phyloP scores from a whole-genome alignment of 1,140 invertebrate species.

The Caerostris extrusa region DNA sequence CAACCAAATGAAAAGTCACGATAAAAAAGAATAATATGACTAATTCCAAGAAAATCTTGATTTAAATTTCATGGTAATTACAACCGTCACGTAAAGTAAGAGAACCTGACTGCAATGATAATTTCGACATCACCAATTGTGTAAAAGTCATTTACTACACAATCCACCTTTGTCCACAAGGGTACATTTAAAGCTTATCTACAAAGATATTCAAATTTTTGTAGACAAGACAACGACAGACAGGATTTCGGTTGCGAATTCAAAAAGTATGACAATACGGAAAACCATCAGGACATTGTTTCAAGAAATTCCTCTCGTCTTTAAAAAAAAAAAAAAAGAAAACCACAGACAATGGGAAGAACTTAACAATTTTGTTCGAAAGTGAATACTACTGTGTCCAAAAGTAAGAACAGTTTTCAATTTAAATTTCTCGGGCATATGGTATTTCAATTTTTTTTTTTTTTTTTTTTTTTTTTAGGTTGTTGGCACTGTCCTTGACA shows the following conservation, averaged over 20 bases:
- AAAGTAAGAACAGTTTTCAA: too few relatives aligned
- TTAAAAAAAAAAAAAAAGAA: too few relatives aligned
- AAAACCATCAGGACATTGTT: slow-evolving; percentile 15
- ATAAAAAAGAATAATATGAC: too few relatives aligned
- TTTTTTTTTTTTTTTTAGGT: too few relatives aligned
- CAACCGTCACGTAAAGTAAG: neutral
- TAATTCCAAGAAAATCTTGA: too few relatives aligned
- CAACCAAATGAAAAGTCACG: too few relatives aligned
- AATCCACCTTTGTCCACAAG: neutral
- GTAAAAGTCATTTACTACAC: neutral
- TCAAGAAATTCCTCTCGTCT: neutral
- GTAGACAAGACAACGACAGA: too few relatives aligned
- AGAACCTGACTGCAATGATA: neutral
- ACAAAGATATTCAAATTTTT: neutral
- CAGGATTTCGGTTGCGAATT: neutral
- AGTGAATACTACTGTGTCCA: neutral
- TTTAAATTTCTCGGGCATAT: too few relatives aligned
- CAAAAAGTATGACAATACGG: neutral
- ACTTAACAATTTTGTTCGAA: neutral
- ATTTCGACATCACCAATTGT: slow-evolving; percentile 8
- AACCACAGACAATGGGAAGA: slow-evolving; percentile 8
- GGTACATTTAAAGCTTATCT: neutral
- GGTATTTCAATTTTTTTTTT: too few relatives aligned
- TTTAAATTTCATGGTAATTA: neutral
- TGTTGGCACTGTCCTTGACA: too few relatives aligned